These are phyloP conservation scores for Orchesella cincta DNA, from an alignment of 1,140 invertebrate species.

Conservation along the genomic window DNA sequence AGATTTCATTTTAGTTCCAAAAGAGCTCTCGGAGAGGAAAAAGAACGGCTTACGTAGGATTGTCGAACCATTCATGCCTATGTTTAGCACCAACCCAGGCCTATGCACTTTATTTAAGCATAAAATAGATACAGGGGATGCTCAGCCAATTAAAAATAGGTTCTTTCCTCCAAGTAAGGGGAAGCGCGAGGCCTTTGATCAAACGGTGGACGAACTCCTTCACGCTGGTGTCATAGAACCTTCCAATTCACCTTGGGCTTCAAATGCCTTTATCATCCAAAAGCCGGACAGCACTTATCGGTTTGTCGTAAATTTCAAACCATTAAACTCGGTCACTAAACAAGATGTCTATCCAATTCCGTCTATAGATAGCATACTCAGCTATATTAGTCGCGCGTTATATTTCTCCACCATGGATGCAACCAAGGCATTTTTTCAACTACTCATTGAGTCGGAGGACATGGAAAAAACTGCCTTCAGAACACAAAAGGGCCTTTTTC, in stretches of 20 bases:
- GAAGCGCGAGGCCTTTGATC: constrained; percentile 16
- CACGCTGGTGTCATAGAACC: constrained; percentile 30
- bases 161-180: neutral
- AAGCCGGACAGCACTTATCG: constrained; percentile 9
- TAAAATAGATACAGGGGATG: constrained; percentile 1
- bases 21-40: neutral
- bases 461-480: constrained; percentile 56
- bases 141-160: neutral
- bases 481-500: constrained; percentile 51
- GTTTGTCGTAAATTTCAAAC: neutral
- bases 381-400: constrained; percentile 39
- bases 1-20: constrained; percentile 1
- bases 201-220: neutral
- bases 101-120: neutral
- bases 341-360: constrained; percentile 39
- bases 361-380: constrained; percentile 33
- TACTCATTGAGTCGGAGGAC: constrained; percentile 37
- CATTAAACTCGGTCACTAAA: constrained; percentile 49
- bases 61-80: neutral
- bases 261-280: constrained; percentile 53
- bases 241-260: constrained; percentile 56
- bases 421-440: neutral
- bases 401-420: constrained; percentile 57
- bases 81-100: neutral
- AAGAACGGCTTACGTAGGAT: neutral